Conservation (phyloP, 2,113 vertebrate genomes). For the Elachura formosa region DNA sequence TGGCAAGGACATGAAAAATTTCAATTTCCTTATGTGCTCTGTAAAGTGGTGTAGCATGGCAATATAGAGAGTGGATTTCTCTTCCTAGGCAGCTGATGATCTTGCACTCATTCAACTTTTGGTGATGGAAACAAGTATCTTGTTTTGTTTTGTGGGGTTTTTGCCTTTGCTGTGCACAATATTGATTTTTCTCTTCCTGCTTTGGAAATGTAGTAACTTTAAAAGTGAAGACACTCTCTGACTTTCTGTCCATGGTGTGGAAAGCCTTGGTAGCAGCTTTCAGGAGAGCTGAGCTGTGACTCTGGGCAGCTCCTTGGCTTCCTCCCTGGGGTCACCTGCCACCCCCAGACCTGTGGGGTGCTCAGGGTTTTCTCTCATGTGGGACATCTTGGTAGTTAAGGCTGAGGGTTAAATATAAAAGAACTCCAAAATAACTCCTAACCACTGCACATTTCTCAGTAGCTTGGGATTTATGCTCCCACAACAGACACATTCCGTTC, state of each 20-base stretch:
- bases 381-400: neutral
- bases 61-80: neutral
- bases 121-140: neutral
- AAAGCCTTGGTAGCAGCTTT: neutral
- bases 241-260: rapidly evolving
- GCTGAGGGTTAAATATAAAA: neutral
- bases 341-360: neutral
- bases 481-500: neutral
- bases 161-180: neutral
- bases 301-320: neutral
- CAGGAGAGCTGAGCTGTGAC: neutral
- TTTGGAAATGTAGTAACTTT: neutral
- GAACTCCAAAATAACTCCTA: neutral
- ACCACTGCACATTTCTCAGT: neutral
- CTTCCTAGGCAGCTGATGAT: neutral
- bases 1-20: neutral
- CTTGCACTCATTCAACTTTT: neutral
- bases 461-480: neutral
- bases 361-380: neutral
- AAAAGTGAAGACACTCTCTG: neutral
- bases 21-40: neutral
- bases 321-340: neutral
- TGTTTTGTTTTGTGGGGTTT: neutral
- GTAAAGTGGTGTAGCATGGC: neutral
- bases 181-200: neutral